Evolutionary conservation across 2,113 vertebrate genomes (phyloP), one percentile per base, ranked within the genome.

Genomic region (Microtus ochrogaster): DNA sequence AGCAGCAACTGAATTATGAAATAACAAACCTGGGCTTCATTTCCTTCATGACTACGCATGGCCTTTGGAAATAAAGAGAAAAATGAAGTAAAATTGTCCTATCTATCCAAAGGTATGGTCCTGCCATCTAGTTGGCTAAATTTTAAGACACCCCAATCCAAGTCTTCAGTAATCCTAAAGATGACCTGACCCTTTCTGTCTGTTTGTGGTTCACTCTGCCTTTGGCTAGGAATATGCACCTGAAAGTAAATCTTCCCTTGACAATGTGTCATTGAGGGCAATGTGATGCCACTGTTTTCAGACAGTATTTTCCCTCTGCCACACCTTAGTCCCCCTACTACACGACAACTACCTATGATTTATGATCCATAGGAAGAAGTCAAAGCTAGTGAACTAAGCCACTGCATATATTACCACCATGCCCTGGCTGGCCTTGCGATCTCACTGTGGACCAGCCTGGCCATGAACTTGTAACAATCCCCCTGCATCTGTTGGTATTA

Each of bases 21-120:
- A 98, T 99, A 99, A 97, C 99, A 99, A 73, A 99, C 99, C 97
- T 99, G 99, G 70, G 99, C 99, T 98, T 99, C 99, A 55, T 99
- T 99, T 94, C 99, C 99, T 98, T 99, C 99, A 39, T 99, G 99
- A 98, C 99, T 99, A 16, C 99, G 99, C 99, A 99, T 99, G 2
- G 99, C 99, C 99, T 99, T 98, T 47, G 93, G 95, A 96, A 2
- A 58, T 97, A 92, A 97, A 89, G 0, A 95, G 39, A 93, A 96
- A 90, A 63, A 95, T 13, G 14, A 44, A 47, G 52, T 66, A 21
- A 96, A 61, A 93, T 87, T 41, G 39, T 4, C 28, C 11, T 65
- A 68, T 36, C 30, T 28, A 0, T 49, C 13, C 70, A 81, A 61
- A 89, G 88, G 16, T 26, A 61, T 24, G 83, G 33, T 5, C 58